Evolutionary conservation across 1,140 invertebrate species (phyloP), one percentile per base, ranked within the genome.

Genomic region (Lordiphosa clarofinis): DNA sequence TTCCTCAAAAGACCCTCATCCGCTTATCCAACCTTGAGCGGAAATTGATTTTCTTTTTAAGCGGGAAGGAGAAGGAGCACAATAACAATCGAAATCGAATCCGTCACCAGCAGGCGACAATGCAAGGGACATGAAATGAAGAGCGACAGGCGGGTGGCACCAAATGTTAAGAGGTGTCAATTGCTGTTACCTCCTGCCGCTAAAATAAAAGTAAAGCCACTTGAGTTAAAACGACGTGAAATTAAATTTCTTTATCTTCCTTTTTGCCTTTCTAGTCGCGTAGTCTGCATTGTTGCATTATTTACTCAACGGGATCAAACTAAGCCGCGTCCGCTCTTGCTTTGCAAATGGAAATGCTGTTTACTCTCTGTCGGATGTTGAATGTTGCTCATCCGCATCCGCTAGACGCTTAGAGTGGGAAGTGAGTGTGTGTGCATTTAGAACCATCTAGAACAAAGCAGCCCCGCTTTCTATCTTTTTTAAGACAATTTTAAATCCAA

Each of bases 61-160:
- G 12, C 39, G 31, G 28, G 13, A 21, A 37, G 9, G 15, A n/a
- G 13, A 4, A 10, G 9, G 3, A 3, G 3, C 76, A 81, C 76
- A 75, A 81, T 81, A 81, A 82, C 75, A 82, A 81, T 82, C 76
- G 76, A 82, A 81, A 81, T 81, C 71, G 76, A 81, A 82, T 82
- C 76, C 76, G 62, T 81, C 75, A 81, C 53, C 58, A 75, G 66
- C 76, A 81, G 67, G 56, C 75, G 62, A 64, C 66, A 46, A 50
- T 47, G 69, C 68, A 55, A 44, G 63, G 38, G 33, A 49, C 42
- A 49, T 50, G 3, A 31, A 46, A 46, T 46, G 43, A 46, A 31
- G 24, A 46, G 43, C 31, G 43, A 46, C 43, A 12, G 31, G 43
- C 24, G 24, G 36, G 21, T 13, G 4, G 4, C 13, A 31, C 15